These are phyloP conservation scores for Zaprionus ghesquierei DNA, from an alignment of 1,140 invertebrate species.

Conservation along the genomic window DNA sequence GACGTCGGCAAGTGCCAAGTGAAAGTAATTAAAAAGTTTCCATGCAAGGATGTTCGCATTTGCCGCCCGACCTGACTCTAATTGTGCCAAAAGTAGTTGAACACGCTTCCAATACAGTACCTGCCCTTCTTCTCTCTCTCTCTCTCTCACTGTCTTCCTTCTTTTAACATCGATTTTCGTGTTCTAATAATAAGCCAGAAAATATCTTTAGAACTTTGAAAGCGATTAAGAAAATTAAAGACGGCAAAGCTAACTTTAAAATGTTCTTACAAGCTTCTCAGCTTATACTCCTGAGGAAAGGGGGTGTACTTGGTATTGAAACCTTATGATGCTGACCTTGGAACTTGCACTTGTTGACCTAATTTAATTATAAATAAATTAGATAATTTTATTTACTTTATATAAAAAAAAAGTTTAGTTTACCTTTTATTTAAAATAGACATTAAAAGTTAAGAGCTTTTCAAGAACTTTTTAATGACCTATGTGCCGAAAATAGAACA, in stretches of 20 bases:
- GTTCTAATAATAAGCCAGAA: background rate
- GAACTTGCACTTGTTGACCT: no score
- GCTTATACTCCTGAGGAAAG: background rate
- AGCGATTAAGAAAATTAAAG: background rate
- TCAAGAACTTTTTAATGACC: no score
- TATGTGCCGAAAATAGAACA: background rate
- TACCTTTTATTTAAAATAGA: no score
- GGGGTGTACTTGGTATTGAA: no score
- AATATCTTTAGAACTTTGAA: background rate
- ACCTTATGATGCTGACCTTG: no score
- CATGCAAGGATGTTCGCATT: background rate
- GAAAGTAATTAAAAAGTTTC: conserved; percentile 64
- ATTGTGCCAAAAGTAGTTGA: background rate
- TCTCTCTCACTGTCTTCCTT: no score
- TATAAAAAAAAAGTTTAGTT: no score
- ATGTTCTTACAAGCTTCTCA: background rate
- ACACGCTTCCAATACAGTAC: background rate
- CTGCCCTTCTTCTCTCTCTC: no score
- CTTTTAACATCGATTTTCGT: background rate
- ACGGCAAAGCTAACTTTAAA: background rate
- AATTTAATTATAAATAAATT: no score
- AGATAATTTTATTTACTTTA: no score
- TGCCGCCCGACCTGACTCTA: background rate
- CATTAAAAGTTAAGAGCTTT: no score
- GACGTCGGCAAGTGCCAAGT: conserved; percentile 22